Conservation (phyloP, 2,797 vertebrate genomes). For the Enteromius viviparus region DNA sequence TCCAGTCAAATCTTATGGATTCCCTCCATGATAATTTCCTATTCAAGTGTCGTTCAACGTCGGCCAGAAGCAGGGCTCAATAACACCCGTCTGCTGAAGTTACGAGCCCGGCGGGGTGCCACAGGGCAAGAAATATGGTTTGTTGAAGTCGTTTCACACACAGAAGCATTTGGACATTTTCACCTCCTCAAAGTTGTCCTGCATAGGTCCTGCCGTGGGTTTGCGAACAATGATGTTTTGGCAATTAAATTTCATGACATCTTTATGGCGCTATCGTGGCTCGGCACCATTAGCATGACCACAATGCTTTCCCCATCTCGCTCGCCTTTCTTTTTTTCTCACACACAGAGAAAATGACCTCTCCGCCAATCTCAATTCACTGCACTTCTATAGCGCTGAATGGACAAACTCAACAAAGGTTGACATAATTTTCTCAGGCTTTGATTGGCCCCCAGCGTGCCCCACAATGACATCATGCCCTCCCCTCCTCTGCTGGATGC, state of each 20-base stretch:
- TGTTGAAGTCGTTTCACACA: slow-evolving; percentile 62
- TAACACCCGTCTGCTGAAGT: slow-evolving; percentile 52
- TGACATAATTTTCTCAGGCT: slow-evolving; percentile 87
- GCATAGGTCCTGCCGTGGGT: slow-evolving; percentile 54
- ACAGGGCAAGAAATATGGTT: neutral
- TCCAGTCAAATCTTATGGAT: slow-evolving; percentile 32
- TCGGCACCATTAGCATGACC: slow-evolving; percentile 82
- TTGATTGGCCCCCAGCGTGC: slow-evolving; percentile 81
- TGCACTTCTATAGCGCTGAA: slow-evolving; percentile 88
- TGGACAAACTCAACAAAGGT: slow-evolving; percentile 83
- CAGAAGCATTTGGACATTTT: neutral
- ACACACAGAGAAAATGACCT: slow-evolving; percentile 75
- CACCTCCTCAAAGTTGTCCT: slow-evolving; percentile 66
- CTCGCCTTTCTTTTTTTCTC: slow-evolving; percentile 65
- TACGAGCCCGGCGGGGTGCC: slow-evolving; percentile 31
- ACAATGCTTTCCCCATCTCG: slow-evolving; percentile 76
- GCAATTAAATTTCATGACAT: slow-evolving; percentile 81
- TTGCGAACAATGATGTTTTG: slow-evolving; percentile 68
- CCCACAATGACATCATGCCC: slow-evolving; percentile 83
- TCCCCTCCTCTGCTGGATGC: slow-evolving; percentile 73
- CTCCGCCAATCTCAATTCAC: slow-evolving; percentile 85
- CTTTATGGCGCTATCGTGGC: slow-evolving; percentile 81
- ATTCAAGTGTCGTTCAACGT: slow-evolving; percentile 68
- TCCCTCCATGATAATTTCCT: slow-evolving; percentile 64
- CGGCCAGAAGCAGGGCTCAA: slow-evolving; percentile 66